Percentiles rank a stretch among this genome's conserved stretches.
Conservation (phyloP, 1,140 invertebrate species). For the Hyles vespertilio region DNA sequence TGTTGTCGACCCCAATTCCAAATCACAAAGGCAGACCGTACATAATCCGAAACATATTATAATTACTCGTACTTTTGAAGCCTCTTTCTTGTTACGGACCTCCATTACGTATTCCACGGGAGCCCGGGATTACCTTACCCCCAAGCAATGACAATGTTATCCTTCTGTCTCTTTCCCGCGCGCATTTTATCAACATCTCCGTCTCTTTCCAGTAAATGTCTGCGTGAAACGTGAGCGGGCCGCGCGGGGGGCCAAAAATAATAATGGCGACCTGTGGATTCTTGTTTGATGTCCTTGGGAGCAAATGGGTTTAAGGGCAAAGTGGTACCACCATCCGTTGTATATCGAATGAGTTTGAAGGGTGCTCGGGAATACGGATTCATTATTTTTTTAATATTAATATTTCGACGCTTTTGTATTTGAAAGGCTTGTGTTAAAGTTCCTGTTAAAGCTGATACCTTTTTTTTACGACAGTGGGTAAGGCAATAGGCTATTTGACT, state of each 20-base stretch:
- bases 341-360: not conserved
- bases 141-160: slow-evolving; percentile 9
- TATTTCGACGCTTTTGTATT: no score
- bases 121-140: slow-evolving; percentile 25
- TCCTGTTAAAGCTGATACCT: no score
- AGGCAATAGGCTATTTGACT: no score
- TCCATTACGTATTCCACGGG: slow-evolving; percentile 31
- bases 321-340: not conserved
- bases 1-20: slow-evolving; percentile 4
- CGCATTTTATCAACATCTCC: not conserved
- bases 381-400: no score
- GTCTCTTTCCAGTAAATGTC: slow-evolving; percentile 2
- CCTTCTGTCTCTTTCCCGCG: slow-evolving; percentile 9
- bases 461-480: no score
- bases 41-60: slow-evolving; percentile 14
- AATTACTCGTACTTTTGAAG: slow-evolving; percentile 23
- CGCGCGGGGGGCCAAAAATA: slow-evolving; percentile 9
- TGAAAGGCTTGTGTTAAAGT: no score
- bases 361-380: no score
- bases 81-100: slow-evolving; percentile 18
- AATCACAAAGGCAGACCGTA: slow-evolving; percentile 1
- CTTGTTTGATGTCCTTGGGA: slow-evolving; percentile 11
- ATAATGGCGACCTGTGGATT: slow-evolving; percentile 23
- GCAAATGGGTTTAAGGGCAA: not conserved
- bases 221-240: slow-evolving; percentile 14